Percentiles rank a stretch among this genome's conserved stretches.
phyloP scores from a whole-genome alignment of 2,797 vertebrate genomes.

The Myioborus miniatus region DNA sequence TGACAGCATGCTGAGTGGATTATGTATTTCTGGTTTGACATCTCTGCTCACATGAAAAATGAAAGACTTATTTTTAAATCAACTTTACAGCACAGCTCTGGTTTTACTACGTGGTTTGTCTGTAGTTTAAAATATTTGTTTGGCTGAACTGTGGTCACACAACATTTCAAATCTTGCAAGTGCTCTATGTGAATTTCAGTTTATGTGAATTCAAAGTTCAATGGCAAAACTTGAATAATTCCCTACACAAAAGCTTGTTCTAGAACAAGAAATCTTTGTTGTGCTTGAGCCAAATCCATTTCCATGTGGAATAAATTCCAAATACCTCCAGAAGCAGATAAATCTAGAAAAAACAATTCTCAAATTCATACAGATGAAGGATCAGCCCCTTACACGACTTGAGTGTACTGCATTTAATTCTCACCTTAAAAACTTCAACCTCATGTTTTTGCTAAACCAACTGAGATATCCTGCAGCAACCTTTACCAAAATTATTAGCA shows the following conservation, averaged over 20 bases:
- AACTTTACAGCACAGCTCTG: not conserved
- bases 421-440: not conserved
- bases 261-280: not conserved
- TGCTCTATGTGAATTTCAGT: not conserved
- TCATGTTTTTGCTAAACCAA: not conserved
- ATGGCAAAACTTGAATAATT: not conserved
- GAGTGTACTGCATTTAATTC: not conserved
- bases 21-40: not conserved
- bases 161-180: not conserved
- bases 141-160: not conserved
- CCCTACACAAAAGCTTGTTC: not conserved
- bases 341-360: not conserved
- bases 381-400: not conserved
- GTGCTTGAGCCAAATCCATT: not conserved
- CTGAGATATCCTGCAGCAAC: not conserved
- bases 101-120: not conserved
- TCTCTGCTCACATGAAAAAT: not conserved
- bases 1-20: not conserved
- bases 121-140: not conserved
- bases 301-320: not conserved
- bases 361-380: not conserved
- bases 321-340: not conserved
- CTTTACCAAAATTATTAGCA: not conserved
- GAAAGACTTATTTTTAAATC: not conserved
- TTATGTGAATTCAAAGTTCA: not conserved